These are phyloP conservation scores for Melipona beecheii DNA, from an alignment of 2,888 invertebrate species.

Conservation along the genomic window DNA sequence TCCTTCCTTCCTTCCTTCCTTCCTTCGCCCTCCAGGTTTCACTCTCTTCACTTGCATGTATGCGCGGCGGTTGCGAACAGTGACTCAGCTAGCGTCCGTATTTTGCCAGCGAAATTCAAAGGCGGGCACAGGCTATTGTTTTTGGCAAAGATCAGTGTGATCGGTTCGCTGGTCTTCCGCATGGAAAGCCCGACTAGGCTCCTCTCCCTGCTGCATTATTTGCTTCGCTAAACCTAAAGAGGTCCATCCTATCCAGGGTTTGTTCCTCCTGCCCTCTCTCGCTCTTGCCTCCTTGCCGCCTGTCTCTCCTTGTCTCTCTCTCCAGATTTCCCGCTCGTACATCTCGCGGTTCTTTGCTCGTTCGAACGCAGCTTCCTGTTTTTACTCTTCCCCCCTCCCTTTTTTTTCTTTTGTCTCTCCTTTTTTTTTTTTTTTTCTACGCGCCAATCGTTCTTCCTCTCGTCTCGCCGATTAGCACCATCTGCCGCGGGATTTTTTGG, in stretches of 20 bases:
- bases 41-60: not conserved
- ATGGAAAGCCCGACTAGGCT: slow-evolving; percentile 68
- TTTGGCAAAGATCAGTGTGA: slow-evolving; percentile 81
- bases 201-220: slow-evolving; percentile 74
- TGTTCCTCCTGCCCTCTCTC: slow-evolving; percentile 28
- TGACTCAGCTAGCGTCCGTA: slow-evolving; percentile 78
- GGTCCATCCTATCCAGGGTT: slow-evolving; percentile 70
- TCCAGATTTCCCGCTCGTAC: slow-evolving; percentile 30
- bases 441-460: slow-evolving; percentile 33
- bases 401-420: not conserved
- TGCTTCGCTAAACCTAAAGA: slow-evolving; percentile 79
- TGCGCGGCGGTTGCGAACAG: slow-evolving; percentile 46
- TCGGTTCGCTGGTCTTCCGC: slow-evolving; percentile 79
- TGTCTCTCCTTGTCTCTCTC: slow-evolving; percentile 44
- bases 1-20: not conserved
- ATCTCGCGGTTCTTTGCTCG: slow-evolving; percentile 48
- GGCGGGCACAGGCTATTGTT: slow-evolving; percentile 78
- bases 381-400: not conserved
- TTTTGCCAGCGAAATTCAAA: slow-evolving; percentile 77
- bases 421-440: slow-evolving; percentile 1
- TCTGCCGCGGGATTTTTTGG: slow-evolving; percentile 36
- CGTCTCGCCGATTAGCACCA: slow-evolving; percentile 56
- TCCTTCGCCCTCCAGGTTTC: not conserved
- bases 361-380: slow-evolving; percentile 48
- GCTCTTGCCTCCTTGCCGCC: slow-evolving; percentile 5